phyloP scores from a whole-genome alignment of 2,797 vertebrate genomes.

The Pelochelys cantorii region DNA sequence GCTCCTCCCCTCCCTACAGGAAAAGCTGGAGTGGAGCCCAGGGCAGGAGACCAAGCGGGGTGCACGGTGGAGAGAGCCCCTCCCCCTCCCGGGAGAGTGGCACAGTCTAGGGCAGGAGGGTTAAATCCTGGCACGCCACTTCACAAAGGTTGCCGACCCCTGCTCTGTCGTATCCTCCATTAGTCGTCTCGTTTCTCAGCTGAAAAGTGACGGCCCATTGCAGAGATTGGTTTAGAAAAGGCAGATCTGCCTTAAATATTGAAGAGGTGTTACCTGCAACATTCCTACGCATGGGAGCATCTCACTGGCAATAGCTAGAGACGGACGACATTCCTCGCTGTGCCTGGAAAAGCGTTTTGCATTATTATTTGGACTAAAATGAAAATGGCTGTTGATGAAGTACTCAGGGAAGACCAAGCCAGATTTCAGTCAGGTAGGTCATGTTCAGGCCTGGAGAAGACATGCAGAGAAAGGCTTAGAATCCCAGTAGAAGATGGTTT shows the following conservation, averaged over 20 bases:
- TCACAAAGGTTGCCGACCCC: too few relatives aligned
- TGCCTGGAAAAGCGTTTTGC: background rate
- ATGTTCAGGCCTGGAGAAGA: background rate
- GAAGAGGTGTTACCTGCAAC: background rate
- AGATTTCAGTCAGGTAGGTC: background rate
- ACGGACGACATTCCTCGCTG: background rate
- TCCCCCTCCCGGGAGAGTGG: too few relatives aligned
- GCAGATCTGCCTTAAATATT: background rate
- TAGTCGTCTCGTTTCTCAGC: too few relatives aligned
- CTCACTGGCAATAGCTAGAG: background rate
- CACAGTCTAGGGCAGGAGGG: too few relatives aligned
- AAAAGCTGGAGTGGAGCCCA: too few relatives aligned
- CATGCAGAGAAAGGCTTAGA: background rate
- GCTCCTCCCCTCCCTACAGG: too few relatives aligned
- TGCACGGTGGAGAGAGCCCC: too few relatives aligned
- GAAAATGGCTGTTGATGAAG: background rate
- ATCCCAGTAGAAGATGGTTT: background rate
- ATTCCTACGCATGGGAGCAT: background rate
- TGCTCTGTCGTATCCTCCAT: too few relatives aligned
- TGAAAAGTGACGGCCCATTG: background rate
- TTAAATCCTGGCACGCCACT: too few relatives aligned
- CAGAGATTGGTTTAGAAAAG: background rate
- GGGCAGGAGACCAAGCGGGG: too few relatives aligned
- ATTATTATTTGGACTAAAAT: background rate
- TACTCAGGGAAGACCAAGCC: background rate